Percentiles rank a stretch among this genome's conserved stretches.
phyloP scores from a whole-genome alignment of 2,113 vertebrate species.

The Carassius gibelio region DNA sequence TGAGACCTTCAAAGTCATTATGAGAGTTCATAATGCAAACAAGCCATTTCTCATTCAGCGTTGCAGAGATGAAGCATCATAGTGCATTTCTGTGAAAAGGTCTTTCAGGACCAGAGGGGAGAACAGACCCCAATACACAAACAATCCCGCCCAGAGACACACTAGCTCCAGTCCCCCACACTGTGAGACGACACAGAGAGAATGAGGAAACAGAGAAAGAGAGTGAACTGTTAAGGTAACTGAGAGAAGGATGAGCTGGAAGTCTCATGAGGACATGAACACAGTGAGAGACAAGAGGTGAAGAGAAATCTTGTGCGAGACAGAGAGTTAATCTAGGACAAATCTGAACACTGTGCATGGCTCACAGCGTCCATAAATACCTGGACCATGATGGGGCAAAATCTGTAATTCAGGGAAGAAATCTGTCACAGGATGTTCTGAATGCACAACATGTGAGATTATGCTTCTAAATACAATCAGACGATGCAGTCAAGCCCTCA shows the following conservation, averaged over 20 bases:
- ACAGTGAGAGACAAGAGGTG: neutral
- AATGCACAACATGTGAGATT: neutral
- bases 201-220: conserved; percentile 13
- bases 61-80: conserved; percentile 13
- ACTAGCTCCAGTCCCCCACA: neutral
- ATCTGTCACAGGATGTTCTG: conserved; percentile 13
- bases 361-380: neutral
- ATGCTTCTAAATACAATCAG: conserved; percentile 6
- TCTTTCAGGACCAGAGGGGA: conserved; percentile 41
- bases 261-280: neutral
- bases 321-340: neutral
- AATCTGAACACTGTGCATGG: neutral
- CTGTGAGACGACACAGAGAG: conserved; percentile 11
- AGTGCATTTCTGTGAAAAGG: conserved; percentile 36
- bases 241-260: neutral
- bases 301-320: conserved; percentile 2
- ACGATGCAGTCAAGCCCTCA: conserved; percentile 16
- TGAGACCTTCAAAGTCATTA: neutral
- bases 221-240: neutral
- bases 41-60: conserved; percentile 12
- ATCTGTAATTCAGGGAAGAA: conserved; percentile 4
- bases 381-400: conserved; percentile 17
- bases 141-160: conserved; percentile 4
- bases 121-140: conserved; percentile 28
- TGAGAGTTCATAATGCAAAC: conserved; percentile 12